Evolutionary conservation across 2,888 invertebrate genomes (phyloP), one percentile per base, ranked within the genome.

Genomic region (Macrophya annulata): DNA sequence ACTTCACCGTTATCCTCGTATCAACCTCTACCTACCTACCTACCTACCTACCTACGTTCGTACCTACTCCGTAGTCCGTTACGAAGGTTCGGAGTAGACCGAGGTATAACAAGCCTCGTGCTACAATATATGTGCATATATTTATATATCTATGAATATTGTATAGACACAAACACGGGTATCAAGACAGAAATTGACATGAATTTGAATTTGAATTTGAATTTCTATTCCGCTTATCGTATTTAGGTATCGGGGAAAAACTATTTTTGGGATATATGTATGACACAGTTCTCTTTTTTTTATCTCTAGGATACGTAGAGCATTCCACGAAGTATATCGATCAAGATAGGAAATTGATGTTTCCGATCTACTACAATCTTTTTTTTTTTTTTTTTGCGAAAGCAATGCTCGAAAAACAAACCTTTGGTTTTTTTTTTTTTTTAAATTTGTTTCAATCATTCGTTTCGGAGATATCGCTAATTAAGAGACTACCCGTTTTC

Each of bases 221-320:
- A 68, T 68, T 68, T 68, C 37, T 68, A 68, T 68, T 68, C 68
- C 68, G 37, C 68, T 37, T 68, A 68, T 68, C 68, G 31, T 37
- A 37, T 37, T 17, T 17, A 37, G 31, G 12, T 68, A 37, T 68
- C 37, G 21, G 15, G 68, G 10, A 25, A 62, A 25, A 21, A 15
- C 55, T 62, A 0, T 25, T 31, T 62, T 25, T 25, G 12, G 1
- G 0, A 25, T 31, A 62, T 5, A 31, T n/a, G 10, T 1, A 10
- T 12, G 62, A 62, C 21, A n/a, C 21, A 45, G 45, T n/a, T n/a
- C n/a, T n/a, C n/a, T n/a, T n/a, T n/a, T n/a, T n/a, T n/a, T n/a
- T n/a, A n/a, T n/a, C n/a, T n/a, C n/a, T n/a, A n/a, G n/a, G n/a
- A n/a, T n/a, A n/a, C n/a, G n/a, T n/a, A n/a, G n/a, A n/a, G n/a